Conservation (phyloP, 1,140 invertebrate genomes). For the Brachionus rubens region DNA sequence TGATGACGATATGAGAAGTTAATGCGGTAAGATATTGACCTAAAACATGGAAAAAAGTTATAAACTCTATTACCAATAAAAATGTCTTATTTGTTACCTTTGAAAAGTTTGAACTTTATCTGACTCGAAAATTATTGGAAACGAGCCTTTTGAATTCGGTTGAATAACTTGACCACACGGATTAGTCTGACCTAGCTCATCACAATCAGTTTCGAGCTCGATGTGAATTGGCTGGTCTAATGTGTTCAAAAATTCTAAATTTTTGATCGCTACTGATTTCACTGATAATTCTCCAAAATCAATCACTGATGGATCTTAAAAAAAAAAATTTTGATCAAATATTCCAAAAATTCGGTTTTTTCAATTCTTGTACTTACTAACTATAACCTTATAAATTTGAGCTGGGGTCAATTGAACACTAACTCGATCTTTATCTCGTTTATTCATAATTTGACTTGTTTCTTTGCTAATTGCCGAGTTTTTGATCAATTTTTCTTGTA, state of each 20-base stretch:
- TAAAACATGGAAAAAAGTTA: constrained; percentile 1
- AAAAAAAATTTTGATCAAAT: too few species aligned
- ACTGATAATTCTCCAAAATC: constrained; percentile 59
- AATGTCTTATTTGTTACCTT: constrained; percentile 50
- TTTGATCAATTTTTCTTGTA: constrained; percentile 39
- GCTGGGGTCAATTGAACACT: constrained; percentile 55
- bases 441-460: constrained; percentile 56
- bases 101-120: constrained; percentile 57
- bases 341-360: not conserved
- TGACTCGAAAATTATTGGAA: constrained; percentile 60
- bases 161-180: constrained; percentile 59
- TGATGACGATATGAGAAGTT: constrained; percentile 59
- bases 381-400: constrained; percentile 57
- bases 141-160: constrained; percentile 55
- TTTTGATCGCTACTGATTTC: constrained; percentile 53
- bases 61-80: not conserved
- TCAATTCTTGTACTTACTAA: constrained; percentile 50
- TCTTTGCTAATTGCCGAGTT: constrained; percentile 50
- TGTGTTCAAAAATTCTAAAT: constrained; percentile 59
- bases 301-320: constrained; percentile 55
- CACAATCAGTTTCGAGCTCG: constrained; percentile 55
- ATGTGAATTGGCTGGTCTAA: constrained; percentile 56
- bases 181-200: constrained; percentile 58
- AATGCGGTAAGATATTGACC: constrained; percentile 57
- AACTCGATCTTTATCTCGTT: constrained; percentile 54